phyloP scores from a whole-genome alignment of 2,888 invertebrate species.

The Caenorhabditis uteleia region DNA sequence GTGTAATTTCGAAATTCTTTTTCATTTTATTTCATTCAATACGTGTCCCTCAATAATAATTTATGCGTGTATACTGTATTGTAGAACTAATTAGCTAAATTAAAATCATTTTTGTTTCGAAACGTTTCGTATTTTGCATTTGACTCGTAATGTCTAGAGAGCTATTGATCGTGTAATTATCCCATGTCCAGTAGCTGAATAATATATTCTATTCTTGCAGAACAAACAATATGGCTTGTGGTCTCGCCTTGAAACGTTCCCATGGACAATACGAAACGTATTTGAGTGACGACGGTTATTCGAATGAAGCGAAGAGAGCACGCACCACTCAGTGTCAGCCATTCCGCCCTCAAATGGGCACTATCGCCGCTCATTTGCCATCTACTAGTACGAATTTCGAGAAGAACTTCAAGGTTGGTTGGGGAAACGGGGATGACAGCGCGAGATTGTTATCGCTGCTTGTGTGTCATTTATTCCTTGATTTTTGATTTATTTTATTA shows the following conservation, averaged over 20 bases:
- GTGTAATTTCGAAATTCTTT: too few species aligned
- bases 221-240: slow-evolving; percentile 65
- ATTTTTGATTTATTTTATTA: not conserved
- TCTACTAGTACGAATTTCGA: slow-evolving; percentile 49
- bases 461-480: slow-evolving; percentile 24
- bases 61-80: not conserved
- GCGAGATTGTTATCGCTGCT: not conserved
- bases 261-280: slow-evolving; percentile 65
- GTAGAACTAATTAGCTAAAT: not conserved
- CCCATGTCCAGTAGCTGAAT: too few species aligned
- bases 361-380: slow-evolving; percentile 59
- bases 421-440: not conserved
- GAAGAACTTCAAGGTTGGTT: slow-evolving; percentile 36
- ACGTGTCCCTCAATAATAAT: not conserved
- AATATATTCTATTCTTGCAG: too few species aligned
- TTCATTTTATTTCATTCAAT: too few species aligned
- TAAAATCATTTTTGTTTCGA: too few species aligned
- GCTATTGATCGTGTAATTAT: too few species aligned
- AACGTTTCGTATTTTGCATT: too few species aligned
- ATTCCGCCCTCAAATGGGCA: slow-evolving; percentile 67
- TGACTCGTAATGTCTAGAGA: too few species aligned
- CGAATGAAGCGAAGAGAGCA: slow-evolving; percentile 61
- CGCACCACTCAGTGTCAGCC: slow-evolving; percentile 66
- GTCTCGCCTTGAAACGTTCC: slow-evolving; percentile 69
- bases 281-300: slow-evolving; percentile 57